These are phyloP conservation scores for Drosophila engyochracea DNA, from an alignment of 2,888 invertebrate species.

Conservation along the genomic window DNA sequence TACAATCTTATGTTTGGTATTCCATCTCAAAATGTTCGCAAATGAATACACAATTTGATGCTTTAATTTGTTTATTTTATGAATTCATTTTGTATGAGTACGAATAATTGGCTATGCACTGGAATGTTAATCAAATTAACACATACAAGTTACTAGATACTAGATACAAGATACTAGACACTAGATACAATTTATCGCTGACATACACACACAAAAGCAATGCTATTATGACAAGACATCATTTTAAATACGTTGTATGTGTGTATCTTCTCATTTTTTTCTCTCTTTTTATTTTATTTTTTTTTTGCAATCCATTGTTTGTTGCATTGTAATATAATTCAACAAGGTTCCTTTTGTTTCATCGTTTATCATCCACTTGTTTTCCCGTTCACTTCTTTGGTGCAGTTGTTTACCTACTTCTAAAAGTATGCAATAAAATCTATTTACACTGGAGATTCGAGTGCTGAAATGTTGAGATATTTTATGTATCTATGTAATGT, in stretches of 20 bases:
- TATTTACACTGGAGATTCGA: conserved; percentile 72
- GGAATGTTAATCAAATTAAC: conserved; percentile 74
- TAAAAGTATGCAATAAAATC: conserved; percentile 78
- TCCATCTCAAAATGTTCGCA: conserved; percentile 36
- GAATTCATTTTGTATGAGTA: conserved; percentile 36
- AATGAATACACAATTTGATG: conserved; percentile 44
- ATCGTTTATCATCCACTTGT: conserved; percentile 3
- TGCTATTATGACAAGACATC: conserved; percentile 36
- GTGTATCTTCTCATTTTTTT: neutral
- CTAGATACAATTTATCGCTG: conserved; percentile 25
- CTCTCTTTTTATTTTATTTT: neutral
- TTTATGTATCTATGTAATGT: conserved; percentile 18
- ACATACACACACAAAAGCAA: conserved; percentile 55
- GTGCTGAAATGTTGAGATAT: conserved; percentile 59
- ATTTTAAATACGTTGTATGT: conserved; percentile 26
- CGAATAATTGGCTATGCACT: conserved; percentile 73
- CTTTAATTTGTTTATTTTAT: conserved; percentile 13
- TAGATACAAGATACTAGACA: conserved; percentile 13
- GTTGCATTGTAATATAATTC: conserved; percentile 15
- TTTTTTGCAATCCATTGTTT: neutral
- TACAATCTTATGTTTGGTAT: conserved; percentile 23
- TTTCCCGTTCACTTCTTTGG: conserved; percentile 57
- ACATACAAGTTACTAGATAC: conserved; percentile 26
- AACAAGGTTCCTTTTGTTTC: conserved; percentile 4
- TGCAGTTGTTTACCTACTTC: conserved; percentile 64